Base-by-base conservation (phyloP, 2,113 vertebrate species). In the Hippocampus zosterae region DNA sequence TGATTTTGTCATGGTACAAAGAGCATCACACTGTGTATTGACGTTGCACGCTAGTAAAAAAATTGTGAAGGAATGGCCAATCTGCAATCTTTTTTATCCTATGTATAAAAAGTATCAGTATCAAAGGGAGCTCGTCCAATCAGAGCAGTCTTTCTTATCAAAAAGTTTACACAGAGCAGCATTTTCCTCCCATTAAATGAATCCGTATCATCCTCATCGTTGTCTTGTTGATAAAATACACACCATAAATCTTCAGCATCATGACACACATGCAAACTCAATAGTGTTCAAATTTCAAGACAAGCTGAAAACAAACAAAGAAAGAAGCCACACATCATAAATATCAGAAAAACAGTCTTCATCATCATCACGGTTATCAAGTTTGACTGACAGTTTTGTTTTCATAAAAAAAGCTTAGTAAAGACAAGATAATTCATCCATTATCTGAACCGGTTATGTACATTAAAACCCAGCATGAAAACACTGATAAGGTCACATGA, bases 211-310 rank as follows among this genome's bases (percentile, higher is more conserved):
- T 69, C 60, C 67, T 77, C 71, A 64, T 79, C 72, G 8, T 67
- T 37, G 25, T 37, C 55, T 57, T 57, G n/a, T 56, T n/a, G 9
- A 18, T 33, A 40, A 62, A 40, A 27, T 27, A 57, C 29, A 27
- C 29, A 61, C 33, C 60, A 12, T n/a, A 37, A 62, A 40, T 61
- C 59, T 11, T 62, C 42, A 69, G 74, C 67, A 65, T 75, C 73
- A 72, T 81, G 78, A 85, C 79, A 81, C 59, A 70, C 85, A 86
- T 84, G 87, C 87, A 88, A 77, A 61, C 29, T 64, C 63, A 72
- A 81, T 53, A 75, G 72, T 73, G 70, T 74, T 64, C 73, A 83
- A 72, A 88, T 83, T 57, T 67, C 68, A 84, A 71, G 41, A 74
- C 78, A 80, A 71, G 76, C 74, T 76, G 46, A 77, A 78, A 81